Conservation (phyloP, 2,888 invertebrate species). For the Caenorhabditis sp. region DNA sequence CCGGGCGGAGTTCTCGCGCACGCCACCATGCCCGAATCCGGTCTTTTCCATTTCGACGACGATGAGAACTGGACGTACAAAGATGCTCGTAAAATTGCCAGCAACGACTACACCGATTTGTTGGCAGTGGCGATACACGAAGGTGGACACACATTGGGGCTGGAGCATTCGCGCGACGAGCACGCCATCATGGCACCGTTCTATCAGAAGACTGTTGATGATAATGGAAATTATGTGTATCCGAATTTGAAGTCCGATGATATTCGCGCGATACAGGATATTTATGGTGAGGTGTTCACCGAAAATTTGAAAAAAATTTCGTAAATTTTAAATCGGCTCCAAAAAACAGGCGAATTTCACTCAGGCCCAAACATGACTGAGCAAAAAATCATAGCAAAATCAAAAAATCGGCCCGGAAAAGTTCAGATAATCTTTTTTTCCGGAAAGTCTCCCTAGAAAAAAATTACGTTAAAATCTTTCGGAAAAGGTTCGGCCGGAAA, state of each 20-base stretch:
- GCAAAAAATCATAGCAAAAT: too few species aligned
- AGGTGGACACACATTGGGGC: conserved; percentile 59
- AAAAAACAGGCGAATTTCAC: too few species aligned
- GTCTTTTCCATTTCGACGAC: conserved; percentile 69
- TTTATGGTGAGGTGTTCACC: conserved; percentile 55
- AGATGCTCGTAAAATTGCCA: conserved; percentile 61
- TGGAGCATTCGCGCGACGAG: conserved; percentile 61
- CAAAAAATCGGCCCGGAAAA: too few species aligned
- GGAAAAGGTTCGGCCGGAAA: too few species aligned
- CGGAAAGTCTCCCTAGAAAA: too few species aligned
- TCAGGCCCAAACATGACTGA: too few species aligned
- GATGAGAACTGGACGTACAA: conserved; percentile 68
- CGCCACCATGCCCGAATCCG: conserved; percentile 69
- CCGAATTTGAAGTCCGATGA: conserved; percentile 63
- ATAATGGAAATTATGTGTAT: conserved; percentile 60
- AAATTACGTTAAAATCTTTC: too few species aligned
- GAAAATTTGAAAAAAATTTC: not conserved
- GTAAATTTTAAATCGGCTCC: not conserved
- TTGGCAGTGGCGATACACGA: conserved; percentile 69
- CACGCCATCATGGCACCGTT: conserved; percentile 70
- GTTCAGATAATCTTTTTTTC: too few species aligned
- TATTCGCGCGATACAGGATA: conserved; percentile 65
- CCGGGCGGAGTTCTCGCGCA: conserved; percentile 68
- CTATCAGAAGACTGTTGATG: conserved; percentile 64
- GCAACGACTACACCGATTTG: conserved; percentile 60